Evolutionary conservation across 2,797 vertebrate genomes (phyloP).

Genomic region (Arnoldichthys spilopterus): DNA sequence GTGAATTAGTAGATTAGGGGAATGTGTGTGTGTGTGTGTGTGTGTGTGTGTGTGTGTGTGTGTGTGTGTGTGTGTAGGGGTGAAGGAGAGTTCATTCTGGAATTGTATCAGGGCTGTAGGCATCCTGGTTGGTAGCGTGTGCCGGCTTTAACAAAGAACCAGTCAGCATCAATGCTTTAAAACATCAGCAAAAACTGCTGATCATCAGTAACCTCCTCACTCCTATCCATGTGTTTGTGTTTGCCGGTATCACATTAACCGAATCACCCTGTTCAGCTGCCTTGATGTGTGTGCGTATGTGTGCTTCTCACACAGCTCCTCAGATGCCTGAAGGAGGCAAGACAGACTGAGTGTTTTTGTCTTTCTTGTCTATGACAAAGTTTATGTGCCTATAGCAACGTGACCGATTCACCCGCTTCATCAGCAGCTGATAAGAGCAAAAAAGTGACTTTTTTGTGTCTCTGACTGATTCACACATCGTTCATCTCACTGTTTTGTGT

Average conservation of each 20-base stretch:
- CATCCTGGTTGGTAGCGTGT: constrained; percentile 15
- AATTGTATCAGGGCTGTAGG: constrained; percentile 29
- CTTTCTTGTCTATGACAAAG: background rate
- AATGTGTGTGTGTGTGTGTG: constrained; percentile 10
- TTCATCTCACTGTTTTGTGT: background rate
- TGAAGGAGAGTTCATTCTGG: constrained; percentile 40
- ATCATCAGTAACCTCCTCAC: constrained; percentile 52
- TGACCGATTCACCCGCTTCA: constrained; percentile 6
- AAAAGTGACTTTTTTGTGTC: background rate
- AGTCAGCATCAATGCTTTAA: background rate
- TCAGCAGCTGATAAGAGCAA: constrained; percentile 11
- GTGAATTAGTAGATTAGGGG: constrained; percentile 16
- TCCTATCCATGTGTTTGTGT: constrained; percentile 37
- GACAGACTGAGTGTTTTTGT: constrained; percentile 1
- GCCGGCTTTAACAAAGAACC: constrained; percentile 14
- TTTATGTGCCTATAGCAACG: background rate
- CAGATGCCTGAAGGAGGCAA: constrained; percentile 22
- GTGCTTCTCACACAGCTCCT: constrained; percentile 49
- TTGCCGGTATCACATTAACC: constrained; percentile 48
- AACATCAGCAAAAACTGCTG: background rate
- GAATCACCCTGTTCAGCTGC: constrained; percentile 58
- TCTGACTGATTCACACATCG: background rate
- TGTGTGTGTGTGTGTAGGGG: constrained; percentile 4
- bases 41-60: background rate
- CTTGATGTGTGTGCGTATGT: constrained; percentile 14